Evolutionary conservation across 2,888 invertebrate species (phyloP), one percentile per base, ranked within the genome.

Genomic region (Drosophila mimetica): DNA sequence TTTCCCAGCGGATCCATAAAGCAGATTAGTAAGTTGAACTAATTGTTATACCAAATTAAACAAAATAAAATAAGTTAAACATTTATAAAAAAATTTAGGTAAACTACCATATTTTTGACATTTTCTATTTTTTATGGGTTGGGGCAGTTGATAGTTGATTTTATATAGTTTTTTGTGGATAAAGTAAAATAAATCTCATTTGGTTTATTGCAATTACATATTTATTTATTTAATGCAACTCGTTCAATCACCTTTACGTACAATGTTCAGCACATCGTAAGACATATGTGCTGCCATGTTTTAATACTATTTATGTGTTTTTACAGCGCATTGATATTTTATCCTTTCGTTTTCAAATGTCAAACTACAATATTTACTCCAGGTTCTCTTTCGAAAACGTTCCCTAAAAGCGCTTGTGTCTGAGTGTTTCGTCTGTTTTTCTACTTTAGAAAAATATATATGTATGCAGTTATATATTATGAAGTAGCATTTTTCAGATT

Each of bases 321-420:
- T 80, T 88, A 88, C 88, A 88, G 88, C 88, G 85, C 81, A 77
- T 84, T 88, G 88, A 84, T 84, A 84, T 81, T 74, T 70, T 42
- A 58, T 61, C 46, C 57, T 22, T 18, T 71, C 54, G 48, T 42
- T 73, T 28, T 66, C 63, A 52, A 72, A 53, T 58, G 55, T 69
- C 30, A 67, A 82, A 81, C 76, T 80, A 77, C 72, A 70, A 77
- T 75, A 67, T 39, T 30, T 47, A 71, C 14, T 71, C 67, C 58
- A 54, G 46, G 28, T 67, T 64, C 48, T 16, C 66, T 36, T 18
- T 51, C 34, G 51, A 53, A 41, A 53, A 51, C 44, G 59, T 53
- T 47, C 57, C 52, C 61, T 69, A 59, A 71, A 71, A 88, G 82
- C 82, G 86, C 70, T 66, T 65, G 28, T 53, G 41, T 70, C 34